Percentiles rank a stretch among this genome's conserved stretches.
phyloP scores from a whole-genome alignment of 2,888 invertebrate species.

The Machimus atricapillus region DNA sequence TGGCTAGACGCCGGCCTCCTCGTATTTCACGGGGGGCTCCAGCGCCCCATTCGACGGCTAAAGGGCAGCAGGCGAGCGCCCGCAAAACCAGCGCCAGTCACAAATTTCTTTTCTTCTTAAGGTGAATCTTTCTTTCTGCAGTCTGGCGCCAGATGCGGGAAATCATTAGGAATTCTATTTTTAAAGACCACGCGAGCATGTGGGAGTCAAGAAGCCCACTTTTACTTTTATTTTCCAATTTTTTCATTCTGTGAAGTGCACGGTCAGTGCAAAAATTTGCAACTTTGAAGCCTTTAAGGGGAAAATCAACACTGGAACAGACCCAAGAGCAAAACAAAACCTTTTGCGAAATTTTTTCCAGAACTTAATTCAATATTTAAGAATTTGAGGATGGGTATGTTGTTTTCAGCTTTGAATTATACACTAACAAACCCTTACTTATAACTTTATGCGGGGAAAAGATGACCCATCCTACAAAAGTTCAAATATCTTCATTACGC shows the following conservation, averaged over 20 bases:
- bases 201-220: background rate
- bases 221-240: background rate
- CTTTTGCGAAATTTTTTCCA: too few relatives aligned
- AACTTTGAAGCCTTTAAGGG: background rate
- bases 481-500: too few relatives aligned
- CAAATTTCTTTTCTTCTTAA: constrained; percentile 20
- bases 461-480: too few relatives aligned
- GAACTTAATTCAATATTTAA: too few relatives aligned
- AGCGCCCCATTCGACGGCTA: background rate
- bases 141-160: constrained; percentile 2
- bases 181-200: background rate
- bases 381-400: too few relatives aligned
- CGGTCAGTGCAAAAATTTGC: background rate
- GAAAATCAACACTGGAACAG: background rate
- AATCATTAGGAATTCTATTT: constrained; percentile 17
- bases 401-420: too few relatives aligned
- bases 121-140: background rate
- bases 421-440: too few relatives aligned
- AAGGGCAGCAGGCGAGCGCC: constrained; percentile 11
- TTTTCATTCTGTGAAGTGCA: background rate
- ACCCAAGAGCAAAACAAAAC: too few relatives aligned
- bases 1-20: constrained; percentile 24
- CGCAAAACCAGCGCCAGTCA: background rate
- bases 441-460: too few relatives aligned
- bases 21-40: background rate